These are phyloP conservation scores for Apamea monoglypha DNA, from an alignment of 2,888 invertebrate species.

Conservation along the genomic window DNA sequence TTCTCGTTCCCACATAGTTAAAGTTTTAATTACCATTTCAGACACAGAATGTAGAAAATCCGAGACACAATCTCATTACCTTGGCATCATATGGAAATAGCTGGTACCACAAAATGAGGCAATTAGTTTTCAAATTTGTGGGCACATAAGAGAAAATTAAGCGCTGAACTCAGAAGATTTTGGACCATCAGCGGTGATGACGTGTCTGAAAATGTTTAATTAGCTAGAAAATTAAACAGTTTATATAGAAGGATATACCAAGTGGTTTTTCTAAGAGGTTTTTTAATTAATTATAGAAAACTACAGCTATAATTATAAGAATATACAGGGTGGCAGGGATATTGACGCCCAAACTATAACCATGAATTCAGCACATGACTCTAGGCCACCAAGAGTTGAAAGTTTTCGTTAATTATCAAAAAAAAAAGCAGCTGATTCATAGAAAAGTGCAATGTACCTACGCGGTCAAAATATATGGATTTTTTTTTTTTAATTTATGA, in stretches of 20 bases:
- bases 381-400: too few relatives aligned
- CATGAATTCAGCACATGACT: not conserved
- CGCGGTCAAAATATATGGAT: too few relatives aligned
- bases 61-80: slow-evolving; percentile 59
- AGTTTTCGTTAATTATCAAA: too few relatives aligned
- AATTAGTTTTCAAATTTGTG: slow-evolving; percentile 67
- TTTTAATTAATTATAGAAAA: not conserved
- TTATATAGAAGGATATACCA: not conserved
- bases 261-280: not conserved
- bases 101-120: slow-evolving; percentile 52
- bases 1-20: slow-evolving; percentile 13
- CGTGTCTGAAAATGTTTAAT: slow-evolving; percentile 28
- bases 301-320: too few relatives aligned
- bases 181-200: slow-evolving; percentile 26
- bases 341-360: not conserved
- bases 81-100: slow-evolving; percentile 40
- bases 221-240: slow-evolving; percentile 3
- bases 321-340: too few relatives aligned
- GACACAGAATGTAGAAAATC: slow-evolving; percentile 47
- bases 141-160: slow-evolving; percentile 63
- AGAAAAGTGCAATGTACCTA: too few relatives aligned
- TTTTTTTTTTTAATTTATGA: too few relatives aligned
- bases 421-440: too few relatives aligned
- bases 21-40: slow-evolving; percentile 59
- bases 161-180: slow-evolving; percentile 40